Conservation (phyloP, 2,113 vertebrate genomes). For the Brienomyrus brachyistius region DNA sequence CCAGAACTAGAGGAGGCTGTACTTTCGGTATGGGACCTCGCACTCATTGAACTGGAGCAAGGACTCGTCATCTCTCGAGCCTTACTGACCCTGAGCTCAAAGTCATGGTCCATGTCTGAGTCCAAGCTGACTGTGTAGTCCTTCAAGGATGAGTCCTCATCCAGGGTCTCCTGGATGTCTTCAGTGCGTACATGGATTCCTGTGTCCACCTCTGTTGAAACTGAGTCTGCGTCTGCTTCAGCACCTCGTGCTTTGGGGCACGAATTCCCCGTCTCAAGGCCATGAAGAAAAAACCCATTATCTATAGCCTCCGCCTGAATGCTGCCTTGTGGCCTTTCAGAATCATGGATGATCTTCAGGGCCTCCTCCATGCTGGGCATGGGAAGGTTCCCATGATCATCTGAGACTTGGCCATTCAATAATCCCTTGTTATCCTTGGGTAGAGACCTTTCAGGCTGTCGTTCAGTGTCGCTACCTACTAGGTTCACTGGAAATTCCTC, state of each 20-base stretch:
- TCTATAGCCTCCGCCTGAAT: constrained; percentile 60
- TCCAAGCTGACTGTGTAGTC: constrained; percentile 82
- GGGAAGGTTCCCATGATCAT: constrained; percentile 66
- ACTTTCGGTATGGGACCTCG: constrained; percentile 77
- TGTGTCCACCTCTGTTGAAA: constrained; percentile 85
- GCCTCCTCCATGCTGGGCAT: constrained; percentile 92
- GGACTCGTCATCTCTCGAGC: constrained; percentile 65
- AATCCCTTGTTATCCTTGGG: constrained; percentile 46
- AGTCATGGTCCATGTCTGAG: constrained; percentile 90
- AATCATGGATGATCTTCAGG: constrained; percentile 88
- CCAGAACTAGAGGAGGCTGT: constrained; percentile 78
- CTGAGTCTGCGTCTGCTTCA: constrained; percentile 70
- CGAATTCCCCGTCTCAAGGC: constrained; percentile 57
- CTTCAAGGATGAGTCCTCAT: constrained; percentile 90
- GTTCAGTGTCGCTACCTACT: constrained; percentile 23
- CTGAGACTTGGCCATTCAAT: constrained; percentile 70
- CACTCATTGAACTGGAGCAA: constrained; percentile 71
- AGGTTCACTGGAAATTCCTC: constrained; percentile 43
- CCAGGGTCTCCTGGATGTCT: constrained; percentile 89
- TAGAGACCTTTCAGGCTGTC: constrained; percentile 43
- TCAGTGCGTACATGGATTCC: constrained; percentile 93
- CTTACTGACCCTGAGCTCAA: constrained; percentile 57
- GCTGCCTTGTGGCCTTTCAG: constrained; percentile 67
- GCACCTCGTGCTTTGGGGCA: constrained; percentile 58
- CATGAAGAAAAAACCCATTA: constrained; percentile 86